A percentile compares a stretch with the other conserved stretches of the same genome.
Evolutionary conservation across 2,797 vertebrate genomes (phyloP).

Genomic region (Poecilia picta): DNA sequence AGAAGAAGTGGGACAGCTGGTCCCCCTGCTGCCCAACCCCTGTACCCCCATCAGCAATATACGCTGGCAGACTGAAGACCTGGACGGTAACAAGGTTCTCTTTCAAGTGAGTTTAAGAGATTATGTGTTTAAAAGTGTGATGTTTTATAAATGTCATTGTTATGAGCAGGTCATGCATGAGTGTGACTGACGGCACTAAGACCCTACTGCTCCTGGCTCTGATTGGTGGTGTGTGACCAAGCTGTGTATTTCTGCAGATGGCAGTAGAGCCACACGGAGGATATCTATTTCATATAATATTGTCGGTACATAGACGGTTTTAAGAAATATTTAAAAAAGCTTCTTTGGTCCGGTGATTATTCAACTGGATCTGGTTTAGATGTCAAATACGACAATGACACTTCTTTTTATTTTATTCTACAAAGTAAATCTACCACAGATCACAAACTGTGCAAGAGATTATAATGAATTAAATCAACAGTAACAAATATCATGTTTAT

Average conservation of each 20-base stretch:
- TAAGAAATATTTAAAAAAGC: no score
- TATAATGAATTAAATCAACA: not conserved
- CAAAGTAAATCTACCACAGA: not conserved
- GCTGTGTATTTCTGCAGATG: no score
- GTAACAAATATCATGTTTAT: not conserved
- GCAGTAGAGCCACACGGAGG: no score
- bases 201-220: no score
- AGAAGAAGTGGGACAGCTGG: constrained; percentile 91
- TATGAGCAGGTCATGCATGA: not conserved
- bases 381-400: not conserved
- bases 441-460: not conserved
- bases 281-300: no score
- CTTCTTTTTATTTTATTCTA: not conserved
- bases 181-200: no score
- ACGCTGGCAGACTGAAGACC: constrained; percentile 96
- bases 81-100: constrained; percentile 92
- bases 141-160: not conserved
- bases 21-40: constrained; percentile 92
- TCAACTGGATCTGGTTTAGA: not conserved
- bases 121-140: not conserved
- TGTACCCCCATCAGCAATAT: constrained; percentile 91
- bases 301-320: no score
- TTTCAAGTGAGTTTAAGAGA: constrained; percentile 84
- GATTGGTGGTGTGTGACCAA: no score
- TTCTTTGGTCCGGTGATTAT: not conserved